phyloP scores from a whole-genome alignment of 2,888 invertebrate genomes.

The Scaptomyza cyrtandrae region DNA sequence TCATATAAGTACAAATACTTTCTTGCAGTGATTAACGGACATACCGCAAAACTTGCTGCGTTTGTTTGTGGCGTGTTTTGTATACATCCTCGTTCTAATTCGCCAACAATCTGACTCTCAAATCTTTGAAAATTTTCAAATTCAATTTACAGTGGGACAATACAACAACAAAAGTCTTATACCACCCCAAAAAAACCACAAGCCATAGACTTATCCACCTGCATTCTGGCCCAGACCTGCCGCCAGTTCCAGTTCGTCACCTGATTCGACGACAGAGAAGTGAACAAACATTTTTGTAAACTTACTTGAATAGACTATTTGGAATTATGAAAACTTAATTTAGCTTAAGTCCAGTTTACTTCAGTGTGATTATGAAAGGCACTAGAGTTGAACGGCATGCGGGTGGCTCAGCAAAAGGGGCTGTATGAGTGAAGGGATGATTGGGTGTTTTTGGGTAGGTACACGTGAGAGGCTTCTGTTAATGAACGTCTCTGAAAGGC shows the following conservation, averaged over 20 bases:
- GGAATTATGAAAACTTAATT: slow-evolving; percentile 82
- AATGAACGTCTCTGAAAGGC: slow-evolving; percentile 50
- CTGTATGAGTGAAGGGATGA: not conserved
- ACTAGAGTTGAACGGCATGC: slow-evolving; percentile 46
- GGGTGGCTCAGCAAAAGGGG: slow-evolving; percentile 31
- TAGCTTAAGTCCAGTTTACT: slow-evolving; percentile 61
- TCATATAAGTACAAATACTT: not conserved
- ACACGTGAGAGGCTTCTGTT: slow-evolving; percentile 34
- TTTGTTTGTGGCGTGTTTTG: slow-evolving; percentile 36
- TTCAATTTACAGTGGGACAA: slow-evolving; percentile 69
- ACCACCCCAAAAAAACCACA: slow-evolving; percentile 25
- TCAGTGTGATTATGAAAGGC: slow-evolving; percentile 40
- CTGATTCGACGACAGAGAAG: slow-evolving; percentile 60
- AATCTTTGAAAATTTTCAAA: slow-evolving; percentile 72
- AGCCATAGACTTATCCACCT: slow-evolving; percentile 14
- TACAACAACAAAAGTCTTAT: slow-evolving; percentile 58
- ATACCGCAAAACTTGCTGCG: slow-evolving; percentile 57
- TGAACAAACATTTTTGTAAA: slow-evolving; percentile 75
- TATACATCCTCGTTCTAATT: slow-evolving; percentile 50
- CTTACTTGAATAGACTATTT: slow-evolving; percentile 81
- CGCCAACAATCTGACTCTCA: slow-evolving; percentile 59
- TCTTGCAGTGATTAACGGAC: slow-evolving; percentile 36
- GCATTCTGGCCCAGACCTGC: slow-evolving; percentile 12
- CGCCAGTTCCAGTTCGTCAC: slow-evolving; percentile 33
- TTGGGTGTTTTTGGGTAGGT: slow-evolving; percentile 3